Evolutionary conservation across 1,140 invertebrate species (phyloP).

Genomic region (Micrasema longulum): DNA sequence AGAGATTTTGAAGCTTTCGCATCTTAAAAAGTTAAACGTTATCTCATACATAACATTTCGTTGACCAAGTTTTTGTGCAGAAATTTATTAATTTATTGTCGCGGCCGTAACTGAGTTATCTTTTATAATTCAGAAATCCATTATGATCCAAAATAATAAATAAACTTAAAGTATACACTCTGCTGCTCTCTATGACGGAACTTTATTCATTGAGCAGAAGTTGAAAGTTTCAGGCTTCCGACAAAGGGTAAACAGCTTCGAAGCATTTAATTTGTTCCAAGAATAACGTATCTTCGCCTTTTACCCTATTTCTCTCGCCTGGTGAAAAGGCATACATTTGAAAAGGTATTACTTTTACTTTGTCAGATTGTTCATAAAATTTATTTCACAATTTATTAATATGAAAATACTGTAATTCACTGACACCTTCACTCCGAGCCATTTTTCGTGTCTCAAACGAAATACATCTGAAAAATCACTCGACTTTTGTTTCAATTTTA

Average conservation of each 20-base stretch:
- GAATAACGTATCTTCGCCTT: neutral
- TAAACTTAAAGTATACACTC: neutral
- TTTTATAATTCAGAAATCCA: conserved; percentile 22
- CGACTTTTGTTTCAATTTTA: too few relatives aligned
- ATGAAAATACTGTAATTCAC: too few relatives aligned
- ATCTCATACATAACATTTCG: conserved; percentile 29
- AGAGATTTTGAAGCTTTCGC: neutral
- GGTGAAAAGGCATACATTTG: too few relatives aligned
- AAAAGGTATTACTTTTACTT: too few relatives aligned
- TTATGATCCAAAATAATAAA: conserved; percentile 23
- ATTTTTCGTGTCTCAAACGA: too few relatives aligned
- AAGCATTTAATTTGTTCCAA: neutral
- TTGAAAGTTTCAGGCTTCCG: neutral
- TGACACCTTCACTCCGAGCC: too few relatives aligned
- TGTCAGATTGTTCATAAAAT: too few relatives aligned
- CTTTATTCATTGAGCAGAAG: neutral
- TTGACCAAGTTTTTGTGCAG: conserved; percentile 22
- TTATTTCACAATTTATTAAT: too few relatives aligned
- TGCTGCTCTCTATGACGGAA: neutral
- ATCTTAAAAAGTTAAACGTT: conserved; percentile 4
- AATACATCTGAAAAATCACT: too few relatives aligned
- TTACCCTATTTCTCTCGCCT: too few relatives aligned
- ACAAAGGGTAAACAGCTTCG: conserved; percentile 7
- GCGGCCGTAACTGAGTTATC: conserved; percentile 6
- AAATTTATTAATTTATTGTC: conserved; percentile 18